phyloP scores from a whole-genome alignment of 2,113 vertebrate species.

The Vombatus ursinus region DNA sequence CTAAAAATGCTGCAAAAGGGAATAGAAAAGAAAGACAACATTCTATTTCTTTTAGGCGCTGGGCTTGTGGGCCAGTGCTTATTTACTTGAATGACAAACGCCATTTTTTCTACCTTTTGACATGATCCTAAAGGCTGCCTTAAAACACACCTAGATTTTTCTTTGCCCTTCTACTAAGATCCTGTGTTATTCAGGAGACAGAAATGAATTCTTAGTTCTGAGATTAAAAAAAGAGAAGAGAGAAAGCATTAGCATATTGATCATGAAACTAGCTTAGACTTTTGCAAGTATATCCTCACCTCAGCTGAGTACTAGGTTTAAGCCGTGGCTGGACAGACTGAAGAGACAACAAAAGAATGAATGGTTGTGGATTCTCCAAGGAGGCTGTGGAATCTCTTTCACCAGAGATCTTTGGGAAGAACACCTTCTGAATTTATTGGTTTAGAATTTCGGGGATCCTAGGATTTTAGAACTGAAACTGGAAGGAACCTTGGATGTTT shows the following conservation, averaged over 20 bases:
- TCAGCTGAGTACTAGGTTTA: constrained; percentile 39
- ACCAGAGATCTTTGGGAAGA: constrained; percentile 28
- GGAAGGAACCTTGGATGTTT: constrained; percentile 24
- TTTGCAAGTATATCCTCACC: not conserved
- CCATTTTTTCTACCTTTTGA: constrained; percentile 83
- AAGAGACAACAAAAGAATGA: not conserved
- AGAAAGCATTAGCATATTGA: constrained; percentile 52
- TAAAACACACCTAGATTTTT: constrained; percentile 90
- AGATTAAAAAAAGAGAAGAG: constrained; percentile 47
- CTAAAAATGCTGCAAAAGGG: not conserved
- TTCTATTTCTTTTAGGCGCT: constrained; percentile 38
- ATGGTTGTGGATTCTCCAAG: not conserved
- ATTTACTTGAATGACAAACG: constrained; percentile 47
- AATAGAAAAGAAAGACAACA: not conserved
- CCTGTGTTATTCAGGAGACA: constrained; percentile 74
- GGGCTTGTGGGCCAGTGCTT: constrained; percentile 1
- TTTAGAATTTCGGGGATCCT: constrained; percentile 6
- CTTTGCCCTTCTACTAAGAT: constrained; percentile 70
- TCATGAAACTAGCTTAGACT: constrained; percentile 68
- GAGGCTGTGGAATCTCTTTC: constrained; percentile 4
- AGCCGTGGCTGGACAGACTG: constrained; percentile 48
- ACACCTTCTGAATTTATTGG: constrained; percentile 1
- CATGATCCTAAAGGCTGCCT: constrained; percentile 92
- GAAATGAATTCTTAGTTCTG: constrained; percentile 77
- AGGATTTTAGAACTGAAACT: not conserved